Base-by-base conservation (phyloP, 2,113 vertebrate species). In the Heteronetta atricapilla region DNA sequence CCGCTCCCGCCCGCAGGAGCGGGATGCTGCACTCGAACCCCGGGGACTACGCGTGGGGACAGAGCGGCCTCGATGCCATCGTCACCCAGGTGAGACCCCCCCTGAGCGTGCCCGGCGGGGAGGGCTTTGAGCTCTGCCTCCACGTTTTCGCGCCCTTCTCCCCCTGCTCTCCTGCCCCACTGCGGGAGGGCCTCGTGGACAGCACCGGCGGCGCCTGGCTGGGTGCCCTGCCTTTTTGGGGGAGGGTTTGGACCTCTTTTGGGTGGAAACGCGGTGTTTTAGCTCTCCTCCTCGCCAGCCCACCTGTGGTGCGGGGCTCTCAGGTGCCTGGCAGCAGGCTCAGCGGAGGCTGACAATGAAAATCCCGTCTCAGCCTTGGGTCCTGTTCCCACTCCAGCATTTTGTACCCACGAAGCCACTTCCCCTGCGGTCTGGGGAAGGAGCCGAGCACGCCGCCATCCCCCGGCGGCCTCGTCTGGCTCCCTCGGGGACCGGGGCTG, bases 1-100 rank as follows among this genome's bases (percentile, higher is more conserved):
- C 26, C 66, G 82, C 96, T 86, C 86, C 96, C 59, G 40, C 18
- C 46, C 52, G 17, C 97, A 99, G 99, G 99, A 99, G 98, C 4
- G 99, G 99, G 73, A 99, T 99, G 98, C 97, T 99, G 97, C 99
- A 99, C 96, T 99, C 99, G 25, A 99, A 99, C 73, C 99, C 99
- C 0, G 99, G 99, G 31, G 99, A 99, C 90, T 99, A 99, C 6
- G 99, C 99, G 2, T 99, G 99, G 99, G 99, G 99, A 88, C 99
- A 99, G 97, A 99, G 99, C 44, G 99, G 99, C 89, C 98, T 99
- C 19, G 99, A 99, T 33, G 99, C 99, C 8, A 99, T 99, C 66
- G 99, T 99, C 96, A 99, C 99, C 81, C 99, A 99, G 98, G 99
- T 99, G 96, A 98, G 97, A 92, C 69, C 62, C 88, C 62, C 88